A percentile compares a stretch with the other conserved stretches of the same genome.
Evolutionary conservation across 2,888 invertebrate genomes (phyloP).

Genomic region (Papilio elwesi): DNA sequence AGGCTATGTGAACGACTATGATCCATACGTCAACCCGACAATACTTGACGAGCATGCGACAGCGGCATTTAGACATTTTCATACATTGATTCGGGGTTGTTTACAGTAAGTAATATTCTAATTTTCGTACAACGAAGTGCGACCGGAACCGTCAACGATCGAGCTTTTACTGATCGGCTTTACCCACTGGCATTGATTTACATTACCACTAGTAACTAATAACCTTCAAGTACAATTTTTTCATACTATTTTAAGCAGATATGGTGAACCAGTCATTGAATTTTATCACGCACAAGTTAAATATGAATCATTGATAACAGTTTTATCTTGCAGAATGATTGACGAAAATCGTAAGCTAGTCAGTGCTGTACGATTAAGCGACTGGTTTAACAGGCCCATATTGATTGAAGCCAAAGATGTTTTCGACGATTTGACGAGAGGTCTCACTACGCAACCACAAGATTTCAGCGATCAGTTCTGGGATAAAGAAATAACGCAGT

Average conservation of each 20-base stretch:
- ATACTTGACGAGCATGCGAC: conserved; percentile 88
- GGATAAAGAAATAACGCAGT: conserved; percentile 87
- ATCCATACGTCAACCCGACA: conserved; percentile 86
- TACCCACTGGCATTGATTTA: too few species aligned
- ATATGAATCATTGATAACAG: background rate
- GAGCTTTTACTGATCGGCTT: too few species aligned
- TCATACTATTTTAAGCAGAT: too few species aligned
- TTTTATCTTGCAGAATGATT: conserved; percentile 76
- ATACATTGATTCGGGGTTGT: conserved; percentile 87
- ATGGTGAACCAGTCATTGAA: too few species aligned
- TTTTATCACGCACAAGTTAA: too few species aligned
- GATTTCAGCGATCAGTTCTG: conserved; percentile 91
- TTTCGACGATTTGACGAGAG: conserved; percentile 90
- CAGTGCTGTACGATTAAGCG: conserved; percentile 86
- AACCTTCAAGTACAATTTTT: too few species aligned
- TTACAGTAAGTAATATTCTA: conserved; percentile 82
- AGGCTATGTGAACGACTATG: conserved; percentile 87
- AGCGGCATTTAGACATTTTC: conserved; percentile 90
- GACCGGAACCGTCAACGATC: too few species aligned
- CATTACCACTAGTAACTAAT: too few species aligned
- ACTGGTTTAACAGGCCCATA: conserved; percentile 88
- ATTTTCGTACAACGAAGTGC: too few species aligned
- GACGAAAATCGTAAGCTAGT: conserved; percentile 81
- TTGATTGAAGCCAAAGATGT: conserved; percentile 86
- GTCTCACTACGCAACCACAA: conserved; percentile 90